Evolutionary conservation across 2,797 vertebrate genomes (phyloP).

Genomic region (Chaenodraco wilsoni): DNA sequence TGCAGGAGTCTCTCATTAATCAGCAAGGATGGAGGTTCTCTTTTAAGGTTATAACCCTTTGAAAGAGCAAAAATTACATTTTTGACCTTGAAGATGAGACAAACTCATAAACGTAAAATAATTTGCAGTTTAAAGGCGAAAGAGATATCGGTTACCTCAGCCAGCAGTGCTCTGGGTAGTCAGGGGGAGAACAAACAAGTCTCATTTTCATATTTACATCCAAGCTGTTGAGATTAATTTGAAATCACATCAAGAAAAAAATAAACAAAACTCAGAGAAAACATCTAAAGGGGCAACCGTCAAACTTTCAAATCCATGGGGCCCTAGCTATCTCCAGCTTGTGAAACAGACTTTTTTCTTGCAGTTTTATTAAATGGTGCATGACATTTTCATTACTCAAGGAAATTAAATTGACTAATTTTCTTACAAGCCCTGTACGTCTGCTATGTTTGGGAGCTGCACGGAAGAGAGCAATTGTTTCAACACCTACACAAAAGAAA

Average conservation of each 20-base stretch:
- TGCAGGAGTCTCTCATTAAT: conserved; percentile 88
- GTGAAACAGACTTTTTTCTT: conserved; percentile 84
- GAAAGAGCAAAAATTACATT: conserved; percentile 93
- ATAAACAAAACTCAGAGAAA: conserved; percentile 85
- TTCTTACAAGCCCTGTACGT: conserved; percentile 87
- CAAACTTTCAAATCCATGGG: conserved; percentile 85
- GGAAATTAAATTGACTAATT: conserved; percentile 91
- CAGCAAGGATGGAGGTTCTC: conserved; percentile 87
- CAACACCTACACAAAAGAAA: conserved; percentile 84
- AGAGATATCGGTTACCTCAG: conserved; percentile 86
- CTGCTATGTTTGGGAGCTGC: conserved; percentile 87
- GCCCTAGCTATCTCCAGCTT: conserved; percentile 78
- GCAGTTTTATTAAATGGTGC: conserved; percentile 90
- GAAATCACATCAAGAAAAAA: conserved; percentile 85
- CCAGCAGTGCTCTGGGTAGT: conserved; percentile 78
- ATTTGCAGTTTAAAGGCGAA: conserved; percentile 89
- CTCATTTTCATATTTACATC: conserved; percentile 87
- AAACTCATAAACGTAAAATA: conserved; percentile 92
- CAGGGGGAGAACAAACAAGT: conserved; percentile 84
- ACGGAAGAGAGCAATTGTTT: conserved; percentile 83
- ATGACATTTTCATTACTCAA: conserved; percentile 92
- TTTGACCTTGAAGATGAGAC: conserved; percentile 93
- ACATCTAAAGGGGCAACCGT: conserved; percentile 85
- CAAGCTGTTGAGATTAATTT: conserved; percentile 87
- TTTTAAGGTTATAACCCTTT: conserved; percentile 93